phyloP scores from a whole-genome alignment of 1,140 invertebrate species.

The Neodiprion lecontei region DNA sequence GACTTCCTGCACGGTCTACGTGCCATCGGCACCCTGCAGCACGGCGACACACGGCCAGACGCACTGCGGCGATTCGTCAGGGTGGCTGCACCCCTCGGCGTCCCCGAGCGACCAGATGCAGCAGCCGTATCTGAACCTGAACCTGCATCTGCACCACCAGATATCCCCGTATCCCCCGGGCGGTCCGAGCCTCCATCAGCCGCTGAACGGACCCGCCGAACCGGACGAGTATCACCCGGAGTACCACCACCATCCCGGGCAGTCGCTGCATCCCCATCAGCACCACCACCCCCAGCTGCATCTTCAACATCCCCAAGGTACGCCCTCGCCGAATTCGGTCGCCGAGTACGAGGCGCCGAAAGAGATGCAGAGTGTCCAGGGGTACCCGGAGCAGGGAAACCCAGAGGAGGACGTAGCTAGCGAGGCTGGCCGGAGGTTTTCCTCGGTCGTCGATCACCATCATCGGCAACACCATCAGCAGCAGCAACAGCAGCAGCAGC shows the following conservation, averaged over 20 bases:
- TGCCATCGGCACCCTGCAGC: constrained; percentile 41
- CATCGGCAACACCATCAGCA: constrained; percentile 27
- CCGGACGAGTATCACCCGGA: constrained; percentile 35
- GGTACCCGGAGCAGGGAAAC: neutral
- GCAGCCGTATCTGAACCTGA: constrained; percentile 57
- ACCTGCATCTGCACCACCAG: constrained; percentile 58
- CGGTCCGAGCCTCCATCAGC: constrained; percentile 28
- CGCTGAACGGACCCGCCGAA: constrained; percentile 22
- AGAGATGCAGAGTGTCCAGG: neutral
- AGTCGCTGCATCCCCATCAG: constrained; percentile 41
- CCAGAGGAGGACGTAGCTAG: neutral
- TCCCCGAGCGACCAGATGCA: constrained; percentile 47
- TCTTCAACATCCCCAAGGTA: constrained; percentile 35
- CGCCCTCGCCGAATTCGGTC: constrained; percentile 13
- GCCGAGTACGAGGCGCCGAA: constrained; percentile 1
- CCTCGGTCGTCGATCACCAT: constrained; percentile 34
- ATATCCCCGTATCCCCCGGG: constrained; percentile 42
- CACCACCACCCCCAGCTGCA: constrained; percentile 36
- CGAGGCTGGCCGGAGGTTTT: neutral
- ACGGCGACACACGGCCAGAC: constrained; percentile 44
- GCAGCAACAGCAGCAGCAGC: constrained; percentile 34
- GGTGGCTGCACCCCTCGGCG: constrained; percentile 51
- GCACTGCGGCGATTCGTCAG: constrained; percentile 46
- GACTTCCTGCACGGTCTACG: constrained; percentile 49
- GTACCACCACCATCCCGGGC: constrained; percentile 30